Conservation (phyloP, 2,888 invertebrate genomes). For the Eilema sororculum region DNA sequence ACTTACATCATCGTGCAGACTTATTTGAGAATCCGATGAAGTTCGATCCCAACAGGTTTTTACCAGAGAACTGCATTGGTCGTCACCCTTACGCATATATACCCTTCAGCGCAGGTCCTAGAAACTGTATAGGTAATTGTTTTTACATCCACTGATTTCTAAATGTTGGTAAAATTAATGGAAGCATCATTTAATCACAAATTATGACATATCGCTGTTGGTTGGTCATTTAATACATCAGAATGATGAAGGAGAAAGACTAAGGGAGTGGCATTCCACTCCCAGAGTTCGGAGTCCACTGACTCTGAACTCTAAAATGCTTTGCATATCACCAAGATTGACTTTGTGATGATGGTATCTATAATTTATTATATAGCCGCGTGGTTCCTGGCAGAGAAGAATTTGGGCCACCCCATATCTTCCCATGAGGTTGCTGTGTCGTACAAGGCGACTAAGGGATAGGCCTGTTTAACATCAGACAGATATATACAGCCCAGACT, state of each 20-base stretch:
- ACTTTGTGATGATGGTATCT: not conserved
- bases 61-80: slow-evolving; percentile 83
- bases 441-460: too few species aligned
- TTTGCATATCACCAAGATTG: not conserved
- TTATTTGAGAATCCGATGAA: slow-evolving; percentile 89
- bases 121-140: slow-evolving; percentile 89
- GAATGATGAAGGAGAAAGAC: too few species aligned
- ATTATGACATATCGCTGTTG: too few species aligned
- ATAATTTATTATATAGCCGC: too few species aligned
- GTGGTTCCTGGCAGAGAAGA: too few species aligned
- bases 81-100: slow-evolving; percentile 89
- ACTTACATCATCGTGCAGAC: slow-evolving; percentile 88
- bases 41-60: slow-evolving; percentile 91
- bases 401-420: too few species aligned
- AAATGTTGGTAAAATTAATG: not conserved
- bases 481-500: too few species aligned
- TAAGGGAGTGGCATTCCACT: too few species aligned
- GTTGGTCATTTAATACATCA: not conserved
- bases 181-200: not conserved
- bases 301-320: too few species aligned
- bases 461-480: too few species aligned
- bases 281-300: too few species aligned
- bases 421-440: too few species aligned
- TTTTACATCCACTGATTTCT: not conserved
- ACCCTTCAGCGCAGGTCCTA: slow-evolving; percentile 90